Conservation (phyloP, 1,140 invertebrate species). For the Reticulitermes speratus region DNA sequence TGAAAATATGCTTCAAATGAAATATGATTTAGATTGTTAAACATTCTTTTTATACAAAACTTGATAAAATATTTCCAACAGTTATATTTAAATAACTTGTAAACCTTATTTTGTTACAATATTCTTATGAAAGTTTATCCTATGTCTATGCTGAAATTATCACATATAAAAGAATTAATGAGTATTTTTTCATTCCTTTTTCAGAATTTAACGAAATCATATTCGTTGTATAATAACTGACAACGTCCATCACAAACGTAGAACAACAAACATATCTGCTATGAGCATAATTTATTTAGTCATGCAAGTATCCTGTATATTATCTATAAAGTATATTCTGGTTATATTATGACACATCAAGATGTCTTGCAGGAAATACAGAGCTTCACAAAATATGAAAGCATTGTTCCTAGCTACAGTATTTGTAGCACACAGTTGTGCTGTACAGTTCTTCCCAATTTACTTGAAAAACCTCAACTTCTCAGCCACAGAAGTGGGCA, state of each 20-base stretch:
- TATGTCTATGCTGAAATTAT: no score
- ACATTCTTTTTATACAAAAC: no score
- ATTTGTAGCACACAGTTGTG: slow-evolving; percentile 24
- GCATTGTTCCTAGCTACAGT: neutral
- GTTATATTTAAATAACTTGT: no score
- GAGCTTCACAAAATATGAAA: neutral
- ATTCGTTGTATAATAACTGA: neutral
- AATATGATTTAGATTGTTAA: no score
- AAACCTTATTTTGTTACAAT: no score
- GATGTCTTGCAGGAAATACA: neutral
- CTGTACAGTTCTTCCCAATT: slow-evolving; percentile 9
- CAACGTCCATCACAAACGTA: neutral
- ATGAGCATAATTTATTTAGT: neutral
- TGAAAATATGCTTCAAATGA: no score
- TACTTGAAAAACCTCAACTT: slow-evolving; percentile 27
- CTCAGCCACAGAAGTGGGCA: slow-evolving; percentile 21
- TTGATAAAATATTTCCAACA: no score
- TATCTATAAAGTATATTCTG: neutral
- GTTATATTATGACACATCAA: neutral
- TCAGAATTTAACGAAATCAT: neutral
- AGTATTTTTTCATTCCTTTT: neutral
- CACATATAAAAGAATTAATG: no score
- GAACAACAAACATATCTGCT: neutral
- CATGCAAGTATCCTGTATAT: neutral
- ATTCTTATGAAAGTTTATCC: no score